Base-by-base conservation (phyloP, 1,140 invertebrate genomes). In the Drosophila nigromelanica region DNA sequence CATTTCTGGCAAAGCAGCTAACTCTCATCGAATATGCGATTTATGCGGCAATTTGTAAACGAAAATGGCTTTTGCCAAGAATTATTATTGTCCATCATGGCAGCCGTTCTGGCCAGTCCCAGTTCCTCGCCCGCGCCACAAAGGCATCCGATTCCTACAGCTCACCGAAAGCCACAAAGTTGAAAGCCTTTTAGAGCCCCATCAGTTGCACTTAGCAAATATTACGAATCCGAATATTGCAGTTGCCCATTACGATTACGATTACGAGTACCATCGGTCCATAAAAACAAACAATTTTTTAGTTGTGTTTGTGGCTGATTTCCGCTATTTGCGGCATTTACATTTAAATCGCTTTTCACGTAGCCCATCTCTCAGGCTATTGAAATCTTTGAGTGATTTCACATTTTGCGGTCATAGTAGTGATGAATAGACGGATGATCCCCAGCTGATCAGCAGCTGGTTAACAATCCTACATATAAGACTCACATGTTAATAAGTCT, bases 21-120 rank as follows among this genome's bases (percentile, higher is more conserved):
- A 82, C 83, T 89, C 80, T 89, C 83, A 89, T 89, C 85, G 80
- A 89, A 89, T 89, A 89, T 89, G 85, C 83, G 85, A 89, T 89
- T 89, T 89, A 89, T 89, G 83, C 83, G 85, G 83, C 83, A 89
- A 89, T 89, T 89, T 89, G 83, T 89, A 89, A 89, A 89, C 83
- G 83, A 87, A 89, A 89, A 89, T 89, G 83, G 85, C 73, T 89
- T 81, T 89, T 89, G 83, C 85, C 83, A 87, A 87, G 83, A 87
- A 89, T 89, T 89, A 89, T 89, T 89, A 89, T 89, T 89, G 85
- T 89, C 85, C 85, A 89, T 89, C 83, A 89, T 89, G 79, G 71
- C 61, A 60, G 56, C 61, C 37, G n/a, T 21, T 15, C 55, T 58
- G 37, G 42, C 4, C 39, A 15, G 39, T 14, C 42, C 24, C 12